These are phyloP conservation scores for Theonella swinhoei DNA, from an alignment of 37 sponge, comb jelly and placozoan species.

Conservation along the genomic window DNA sequence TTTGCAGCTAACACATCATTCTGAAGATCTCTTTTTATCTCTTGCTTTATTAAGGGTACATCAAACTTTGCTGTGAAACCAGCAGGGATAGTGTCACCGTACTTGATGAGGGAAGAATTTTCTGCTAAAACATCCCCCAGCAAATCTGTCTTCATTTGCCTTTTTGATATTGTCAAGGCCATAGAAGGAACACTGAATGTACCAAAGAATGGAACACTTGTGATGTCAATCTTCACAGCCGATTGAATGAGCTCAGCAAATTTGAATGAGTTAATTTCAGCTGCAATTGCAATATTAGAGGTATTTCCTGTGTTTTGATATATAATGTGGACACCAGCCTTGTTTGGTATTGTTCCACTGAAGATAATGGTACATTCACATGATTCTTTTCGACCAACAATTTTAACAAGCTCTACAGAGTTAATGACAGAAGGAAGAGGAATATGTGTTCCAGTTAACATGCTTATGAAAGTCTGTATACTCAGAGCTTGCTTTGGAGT, in stretches of 20 bases:
- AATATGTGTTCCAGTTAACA: neutral
- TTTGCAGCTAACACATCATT: too few species aligned
- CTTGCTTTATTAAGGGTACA: neutral
- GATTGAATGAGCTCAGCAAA: neutral
- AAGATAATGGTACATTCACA: neutral
- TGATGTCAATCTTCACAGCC: neutral
- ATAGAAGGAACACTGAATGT: neutral
- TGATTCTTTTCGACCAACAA: neutral
- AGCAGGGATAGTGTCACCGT: neutral
- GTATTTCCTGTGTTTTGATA: neutral
- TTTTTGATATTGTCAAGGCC: neutral
- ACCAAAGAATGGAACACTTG: constrained; percentile 2
- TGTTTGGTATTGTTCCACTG: neutral
- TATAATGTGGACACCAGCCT: neutral
- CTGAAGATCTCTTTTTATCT: too few species aligned
- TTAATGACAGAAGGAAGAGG: neutral
- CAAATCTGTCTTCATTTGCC: neutral
- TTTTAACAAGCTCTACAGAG: neutral
- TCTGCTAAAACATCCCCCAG: neutral
- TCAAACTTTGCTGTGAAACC: constrained; percentile 1
- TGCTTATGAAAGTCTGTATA: neutral
- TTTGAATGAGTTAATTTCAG: neutral
- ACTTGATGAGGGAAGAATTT: neutral
- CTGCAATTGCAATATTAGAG: neutral
- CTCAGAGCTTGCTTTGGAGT: neutral